Conservation (phyloP, 2,888 invertebrate species). For the Sesamia inferens region DNA sequence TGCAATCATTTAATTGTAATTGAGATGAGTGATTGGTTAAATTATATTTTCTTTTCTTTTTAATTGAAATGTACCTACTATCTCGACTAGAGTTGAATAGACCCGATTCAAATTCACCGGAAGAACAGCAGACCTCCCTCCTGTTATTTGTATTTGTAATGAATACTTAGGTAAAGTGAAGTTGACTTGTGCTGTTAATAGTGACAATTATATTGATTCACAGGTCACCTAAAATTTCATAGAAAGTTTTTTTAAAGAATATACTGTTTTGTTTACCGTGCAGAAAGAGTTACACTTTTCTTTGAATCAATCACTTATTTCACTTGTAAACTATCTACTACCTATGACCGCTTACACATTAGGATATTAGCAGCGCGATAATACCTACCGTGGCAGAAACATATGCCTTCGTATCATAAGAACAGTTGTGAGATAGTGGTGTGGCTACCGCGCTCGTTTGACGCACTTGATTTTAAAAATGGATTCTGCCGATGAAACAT, state of each 20-base stretch:
- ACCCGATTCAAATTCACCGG: background rate
- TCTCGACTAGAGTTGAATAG: too few relatives aligned
- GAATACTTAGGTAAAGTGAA: background rate
- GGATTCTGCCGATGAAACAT: too few relatives aligned
- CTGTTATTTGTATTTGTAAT: too few relatives aligned
- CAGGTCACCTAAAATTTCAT: background rate
- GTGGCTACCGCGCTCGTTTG: background rate
- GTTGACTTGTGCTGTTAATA: background rate
- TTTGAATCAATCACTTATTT: constrained; percentile 12
- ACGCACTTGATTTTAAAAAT: background rate
- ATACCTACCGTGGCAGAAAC: background rate
- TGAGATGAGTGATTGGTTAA: constrained; percentile 21
- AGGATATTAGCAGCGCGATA: background rate
- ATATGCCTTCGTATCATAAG: background rate
- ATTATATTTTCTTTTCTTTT: too few relatives aligned
- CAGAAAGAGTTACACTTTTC: background rate
- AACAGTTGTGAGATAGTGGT: background rate
- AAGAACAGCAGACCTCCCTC: too few relatives aligned
- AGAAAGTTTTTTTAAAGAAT: background rate
- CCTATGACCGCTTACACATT: background rate
- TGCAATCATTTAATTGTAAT: constrained; percentile 17
- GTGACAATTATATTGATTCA: background rate
- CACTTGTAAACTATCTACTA: constrained; percentile 8
- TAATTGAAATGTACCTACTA: background rate
- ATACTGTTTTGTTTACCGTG: background rate